Conservation (phyloP, 2,113 vertebrate genomes). For the Brachyistius frenatus region DNA sequence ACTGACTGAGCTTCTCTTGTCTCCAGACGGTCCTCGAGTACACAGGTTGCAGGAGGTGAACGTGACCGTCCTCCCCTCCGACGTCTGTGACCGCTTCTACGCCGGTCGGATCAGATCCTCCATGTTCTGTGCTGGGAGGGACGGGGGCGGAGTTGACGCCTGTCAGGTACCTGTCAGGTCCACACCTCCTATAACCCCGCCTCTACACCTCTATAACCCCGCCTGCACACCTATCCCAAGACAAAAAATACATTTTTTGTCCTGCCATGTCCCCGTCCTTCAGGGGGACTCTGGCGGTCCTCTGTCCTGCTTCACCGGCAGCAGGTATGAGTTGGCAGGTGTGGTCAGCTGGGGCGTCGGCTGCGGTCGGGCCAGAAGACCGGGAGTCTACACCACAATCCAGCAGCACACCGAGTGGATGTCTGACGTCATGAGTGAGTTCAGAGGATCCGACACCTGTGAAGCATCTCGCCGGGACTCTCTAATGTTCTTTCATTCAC, state of each 20-base stretch:
- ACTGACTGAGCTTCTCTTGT: not conserved
- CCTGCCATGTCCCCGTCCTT: not conserved
- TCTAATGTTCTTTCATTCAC: not conserved
- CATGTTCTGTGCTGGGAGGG: conserved; percentile 82
- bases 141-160: conserved; percentile 59
- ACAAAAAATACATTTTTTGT: no score
- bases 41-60: conserved; percentile 82
- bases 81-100: conserved; percentile 72
- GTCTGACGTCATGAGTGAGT: conserved; percentile 54
- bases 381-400: conserved; percentile 87
- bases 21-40: conserved; percentile 71
- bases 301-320: conserved; percentile 76
- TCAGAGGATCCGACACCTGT: not conserved
- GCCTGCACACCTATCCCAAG: no score
- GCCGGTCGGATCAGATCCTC: conserved; percentile 15
- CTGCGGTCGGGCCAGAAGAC: conserved; percentile 84
- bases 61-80: conserved; percentile 64
- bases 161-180: conserved; percentile 69
- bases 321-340: conserved; percentile 78
- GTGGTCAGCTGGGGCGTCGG: conserved; percentile 89
- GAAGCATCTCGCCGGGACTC: not conserved
- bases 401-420: conserved; percentile 84
- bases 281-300: conserved; percentile 93
- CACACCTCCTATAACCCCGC: no score
- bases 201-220: no score